phyloP scores from a whole-genome alignment of 2,888 invertebrate species.

The Folsomia manolachei region DNA sequence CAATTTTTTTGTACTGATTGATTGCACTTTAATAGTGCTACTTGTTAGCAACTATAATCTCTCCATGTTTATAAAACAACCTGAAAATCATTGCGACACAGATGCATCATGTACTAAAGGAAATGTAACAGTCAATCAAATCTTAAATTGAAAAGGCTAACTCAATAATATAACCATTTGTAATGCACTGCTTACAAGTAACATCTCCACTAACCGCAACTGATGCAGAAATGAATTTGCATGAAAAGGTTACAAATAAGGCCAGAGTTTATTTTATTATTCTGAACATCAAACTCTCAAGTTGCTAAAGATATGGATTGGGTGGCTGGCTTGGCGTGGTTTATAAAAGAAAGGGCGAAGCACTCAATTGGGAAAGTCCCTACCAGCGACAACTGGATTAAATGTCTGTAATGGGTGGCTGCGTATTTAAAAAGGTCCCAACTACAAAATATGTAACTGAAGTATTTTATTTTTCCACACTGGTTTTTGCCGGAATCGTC shows the following conservation, averaged over 20 bases:
- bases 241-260: constrained; percentile 6
- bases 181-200: no score
- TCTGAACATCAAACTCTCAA: constrained; percentile 4
- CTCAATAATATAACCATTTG: no score
- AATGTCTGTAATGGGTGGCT: no score
- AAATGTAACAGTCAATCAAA: background rate
- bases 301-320: background rate
- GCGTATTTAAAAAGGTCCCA: no score
- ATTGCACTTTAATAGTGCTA: no score
- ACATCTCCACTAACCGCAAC: background rate
- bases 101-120: background rate
- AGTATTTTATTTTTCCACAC: background rate
- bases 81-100: background rate
- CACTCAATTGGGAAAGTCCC: background rate
- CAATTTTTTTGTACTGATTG: background rate
- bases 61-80: no score
- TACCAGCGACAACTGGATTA: background rate
- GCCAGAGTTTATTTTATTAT: constrained; percentile 7
- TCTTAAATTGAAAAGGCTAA: background rate
- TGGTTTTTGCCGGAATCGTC: background rate
- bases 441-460: no score
- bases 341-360: background rate
- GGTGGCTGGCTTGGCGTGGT: background rate
- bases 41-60: no score
- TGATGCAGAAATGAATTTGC: background rate